Conservation (phyloP, 2,113 vertebrate genomes). For the Phalacrocorax brasilianus region DNA sequence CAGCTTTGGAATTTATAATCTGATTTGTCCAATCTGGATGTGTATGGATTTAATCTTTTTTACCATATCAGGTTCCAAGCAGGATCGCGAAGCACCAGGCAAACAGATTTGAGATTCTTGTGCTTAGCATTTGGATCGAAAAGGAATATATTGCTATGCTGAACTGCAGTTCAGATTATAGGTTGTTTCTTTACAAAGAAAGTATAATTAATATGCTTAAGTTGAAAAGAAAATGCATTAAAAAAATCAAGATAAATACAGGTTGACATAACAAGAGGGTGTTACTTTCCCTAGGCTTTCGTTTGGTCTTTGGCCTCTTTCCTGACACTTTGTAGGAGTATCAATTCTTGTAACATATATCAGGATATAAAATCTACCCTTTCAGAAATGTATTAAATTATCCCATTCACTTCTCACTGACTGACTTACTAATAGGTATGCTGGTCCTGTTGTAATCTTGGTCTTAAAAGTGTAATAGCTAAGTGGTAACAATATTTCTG, state of each 20-base stretch:
- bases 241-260: background rate
- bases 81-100: background rate
- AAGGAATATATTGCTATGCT: background rate
- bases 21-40: background rate
- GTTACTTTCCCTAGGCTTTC: background rate
- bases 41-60: background rate
- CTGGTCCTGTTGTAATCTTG: background rate
- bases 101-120: background rate
- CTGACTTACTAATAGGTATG: background rate
- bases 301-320: background rate
- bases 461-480: background rate
- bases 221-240: background rate
- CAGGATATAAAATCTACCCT: background rate
- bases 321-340: background rate
- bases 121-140: background rate
- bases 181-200: background rate
- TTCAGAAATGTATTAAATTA: background rate
- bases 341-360: background rate
- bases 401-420: accelerated
- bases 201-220: background rate
- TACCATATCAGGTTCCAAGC: background rate
- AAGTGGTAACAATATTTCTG: background rate
- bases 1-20: background rate
- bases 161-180: background rate
- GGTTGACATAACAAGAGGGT: background rate